Conservation (phyloP, 2,888 invertebrate genomes). For the Antitype chi region DNA sequence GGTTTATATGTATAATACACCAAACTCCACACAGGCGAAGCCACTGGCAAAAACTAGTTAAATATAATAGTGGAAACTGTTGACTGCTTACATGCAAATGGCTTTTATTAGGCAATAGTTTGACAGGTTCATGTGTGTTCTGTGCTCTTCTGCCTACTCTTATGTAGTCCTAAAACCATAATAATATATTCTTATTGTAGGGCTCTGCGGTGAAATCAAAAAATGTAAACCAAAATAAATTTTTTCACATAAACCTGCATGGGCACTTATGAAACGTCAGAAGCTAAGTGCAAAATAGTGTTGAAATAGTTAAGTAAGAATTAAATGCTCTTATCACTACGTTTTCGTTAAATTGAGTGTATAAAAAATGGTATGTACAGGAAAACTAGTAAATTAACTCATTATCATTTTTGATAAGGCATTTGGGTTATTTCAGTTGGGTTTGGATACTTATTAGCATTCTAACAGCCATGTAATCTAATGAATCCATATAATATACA, state of each 20-base stretch:
- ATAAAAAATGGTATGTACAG: background rate
- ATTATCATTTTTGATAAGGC: slow-evolving; percentile 8
- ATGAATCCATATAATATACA: background rate
- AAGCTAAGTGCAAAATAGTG: too few relatives aligned
- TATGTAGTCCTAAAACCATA: background rate
- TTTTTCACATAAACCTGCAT: too few relatives aligned
- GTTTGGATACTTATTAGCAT: background rate
- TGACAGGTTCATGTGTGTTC: background rate
- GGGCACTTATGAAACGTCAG: too few relatives aligned
- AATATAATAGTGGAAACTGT: background rate
- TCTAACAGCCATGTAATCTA: background rate
- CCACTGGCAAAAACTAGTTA: too few relatives aligned
- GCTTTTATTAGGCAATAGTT: background rate
- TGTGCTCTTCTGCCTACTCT: background rate
- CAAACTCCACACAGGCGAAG: too few relatives aligned
- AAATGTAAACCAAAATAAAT: too few relatives aligned
- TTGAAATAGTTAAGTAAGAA: background rate
- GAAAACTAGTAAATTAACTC: slow-evolving; percentile 10
- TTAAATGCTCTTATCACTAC: background rate
- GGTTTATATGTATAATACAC: too few relatives aligned
- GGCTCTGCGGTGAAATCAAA: too few relatives aligned
- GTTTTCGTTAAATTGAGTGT: background rate
- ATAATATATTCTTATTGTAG: background rate
- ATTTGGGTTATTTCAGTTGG: slow-evolving; percentile 5
- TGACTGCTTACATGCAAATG: too few relatives aligned